These are phyloP conservation scores for Toxonevra muliebris DNA, from an alignment of 2,888 invertebrate genomes.

Conservation along the genomic window DNA sequence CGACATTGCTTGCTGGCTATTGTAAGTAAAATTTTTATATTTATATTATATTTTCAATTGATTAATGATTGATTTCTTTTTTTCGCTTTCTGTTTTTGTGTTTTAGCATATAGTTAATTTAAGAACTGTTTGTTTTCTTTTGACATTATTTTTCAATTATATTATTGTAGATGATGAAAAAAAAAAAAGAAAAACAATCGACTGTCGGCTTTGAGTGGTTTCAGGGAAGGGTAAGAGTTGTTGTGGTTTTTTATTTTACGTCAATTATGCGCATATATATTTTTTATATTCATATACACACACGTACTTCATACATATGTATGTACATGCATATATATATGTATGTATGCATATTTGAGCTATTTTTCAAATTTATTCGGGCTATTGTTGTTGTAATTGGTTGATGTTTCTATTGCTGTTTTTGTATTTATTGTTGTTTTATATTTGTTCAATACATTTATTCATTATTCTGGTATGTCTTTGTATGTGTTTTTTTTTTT, in stretches of 20 bases:
- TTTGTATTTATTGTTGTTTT: slow-evolving; percentile 29
- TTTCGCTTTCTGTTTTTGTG: neutral
- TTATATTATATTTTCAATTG: neutral
- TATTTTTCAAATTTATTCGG: slow-evolving; percentile 35
- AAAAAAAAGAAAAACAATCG: slow-evolving; percentile 59
- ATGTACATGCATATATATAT: slow-evolving; percentile 38
- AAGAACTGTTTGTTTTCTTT: slow-evolving; percentile 13
- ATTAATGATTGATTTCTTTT: slow-evolving; percentile 6
- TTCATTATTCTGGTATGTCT: slow-evolving; percentile 45
- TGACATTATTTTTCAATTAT: slow-evolving; percentile 24
- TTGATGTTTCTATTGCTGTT: slow-evolving; percentile 36
- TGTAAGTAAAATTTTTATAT: slow-evolving; percentile 14
- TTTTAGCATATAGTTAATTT: neutral
- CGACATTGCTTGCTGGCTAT: slow-evolving; percentile 14
- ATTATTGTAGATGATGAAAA: slow-evolving; percentile 16
- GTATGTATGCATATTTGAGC: slow-evolving; percentile 37
- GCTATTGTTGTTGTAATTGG: slow-evolving; percentile 36
- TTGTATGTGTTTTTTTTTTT: slow-evolving; percentile 40
- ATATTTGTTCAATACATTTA: slow-evolving; percentile 37
- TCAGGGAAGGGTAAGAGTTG: slow-evolving; percentile 18
- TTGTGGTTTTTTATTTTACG: slow-evolving; percentile 23
- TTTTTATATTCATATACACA: too few species aligned
- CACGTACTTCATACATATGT: slow-evolving; percentile 18
- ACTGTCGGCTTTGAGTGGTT: slow-evolving; percentile 70
- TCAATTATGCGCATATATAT: slow-evolving; percentile 24